A percentile compares a stretch with the other conserved stretches of the same genome.
Conservation (phyloP, 2,113 vertebrate genomes). For the western clawed frog (Xenopus tropicalis) region UCB_Xtro_10.0 CM004447.2:31772001-31772500, state of each 20-base stretch:
- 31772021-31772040: too few relatives aligned
- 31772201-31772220: constrained; percentile 76
- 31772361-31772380: constrained; percentile 80
- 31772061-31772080: too few relatives aligned
- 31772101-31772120: too few relatives aligned
- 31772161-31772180: constrained; percentile 64
- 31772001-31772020: too few relatives aligned
- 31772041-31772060: too few relatives aligned
- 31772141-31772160: constrained; percentile 67
- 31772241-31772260: constrained; percentile 63
- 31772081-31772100: too few relatives aligned
- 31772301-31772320: constrained; percentile 69
- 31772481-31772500: constrained; percentile 46
- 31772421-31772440: constrained; percentile 60
- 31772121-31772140: constrained; percentile 36
- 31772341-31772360: constrained; percentile 64
- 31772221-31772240: constrained; percentile 68
- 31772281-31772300: constrained; percentile 63
- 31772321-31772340: constrained; percentile 67
- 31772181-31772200: constrained; percentile 61
- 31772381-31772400: constrained; percentile 78
- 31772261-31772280: constrained; percentile 58
- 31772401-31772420: constrained; percentile 67
- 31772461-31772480: not conserved
- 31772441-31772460: constrained; percentile 47